Base-by-base conservation (phyloP, 2,888 invertebrate genomes). In the Camptogramma bilineatum region DNA sequence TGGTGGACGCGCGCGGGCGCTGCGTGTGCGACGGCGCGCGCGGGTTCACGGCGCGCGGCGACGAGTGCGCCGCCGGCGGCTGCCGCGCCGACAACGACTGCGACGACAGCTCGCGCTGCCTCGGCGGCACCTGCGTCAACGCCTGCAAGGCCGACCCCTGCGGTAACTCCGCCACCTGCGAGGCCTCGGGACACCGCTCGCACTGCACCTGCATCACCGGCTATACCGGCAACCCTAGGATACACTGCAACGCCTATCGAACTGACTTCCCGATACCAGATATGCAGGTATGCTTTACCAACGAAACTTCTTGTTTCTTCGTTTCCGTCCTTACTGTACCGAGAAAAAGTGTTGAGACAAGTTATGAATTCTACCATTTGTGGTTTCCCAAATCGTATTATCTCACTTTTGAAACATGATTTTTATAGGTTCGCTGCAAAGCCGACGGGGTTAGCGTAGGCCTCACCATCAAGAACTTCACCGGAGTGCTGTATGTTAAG, bases 381-480 rank as follows among this genome's bases (percentile, higher is more conserved):
- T n/a, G n/a, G n/a, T n/a, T n/a, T n/a, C n/a, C n/a, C n/a, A 16
- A 42, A 42, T 0, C n/a, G 10, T 42, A 10, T 42, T 16, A 17
- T 17, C n/a, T 39, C n/a, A 8, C 8, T 0, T 17, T 17, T 44
- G 1, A 3, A 42, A 42, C 39, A n/a, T 60, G 18, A 44, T 10
- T 61, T 61, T 57, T 48, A 64, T 69, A 92, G 91, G 98, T 98
- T 16, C 97, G 96, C 78, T 98, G 98, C 86, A 91, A 98, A 70
- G 97, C 98, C 13, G 98, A 98, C 82, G 98, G 98, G 42, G 97
- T 98, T 8, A 96, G 97, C 83, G 98, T 98, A 0, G 95, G 96
- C 79, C 95, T 97, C 52, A 95, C 96, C 77, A 95, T 97, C 34
- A 95, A 95, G 75, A 96, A 96, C 64, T 98, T 98, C 84, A 97